Conservation (phyloP, 2,113 vertebrate species). For the Myotis yumanensis region DNA sequence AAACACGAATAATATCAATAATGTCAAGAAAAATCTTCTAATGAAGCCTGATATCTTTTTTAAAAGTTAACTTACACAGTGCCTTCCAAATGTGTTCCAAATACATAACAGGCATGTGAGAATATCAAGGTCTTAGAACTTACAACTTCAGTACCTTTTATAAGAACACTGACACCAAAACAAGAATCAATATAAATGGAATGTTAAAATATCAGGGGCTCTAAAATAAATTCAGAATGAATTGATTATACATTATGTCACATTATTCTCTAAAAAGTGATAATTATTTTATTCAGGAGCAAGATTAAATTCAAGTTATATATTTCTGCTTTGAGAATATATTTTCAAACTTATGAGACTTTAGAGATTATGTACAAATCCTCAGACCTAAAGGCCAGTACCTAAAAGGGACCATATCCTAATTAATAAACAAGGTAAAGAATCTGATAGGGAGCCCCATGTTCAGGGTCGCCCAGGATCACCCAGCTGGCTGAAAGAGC, state of each 20-base stretch:
- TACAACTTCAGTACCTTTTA: neutral
- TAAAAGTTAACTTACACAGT: neutral
- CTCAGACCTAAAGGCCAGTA: neutral
- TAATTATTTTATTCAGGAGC: neutral
- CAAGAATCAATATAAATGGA: neutral
- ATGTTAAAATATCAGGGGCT: neutral
- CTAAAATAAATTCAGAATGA: slow-evolving; percentile 32
- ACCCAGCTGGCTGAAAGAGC: neutral
- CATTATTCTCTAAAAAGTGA: neutral
- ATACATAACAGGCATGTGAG: neutral
- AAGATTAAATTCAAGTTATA: slow-evolving; percentile 8
- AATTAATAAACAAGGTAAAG: slow-evolving; percentile 26
- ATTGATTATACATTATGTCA: neutral
- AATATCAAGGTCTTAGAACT: slow-evolving; percentile 32
- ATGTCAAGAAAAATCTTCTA: neutral
- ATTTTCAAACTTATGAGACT: slow-evolving; percentile 1
- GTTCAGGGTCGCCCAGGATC: neutral
- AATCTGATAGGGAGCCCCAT: neutral
- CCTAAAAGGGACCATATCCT: neutral
- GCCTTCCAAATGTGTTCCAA: slow-evolving; percentile 21
- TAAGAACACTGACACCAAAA: neutral
- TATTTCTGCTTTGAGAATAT: slow-evolving; percentile 43
- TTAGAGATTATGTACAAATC: neutral
- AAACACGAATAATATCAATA: neutral
- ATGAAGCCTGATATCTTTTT: neutral